Evolutionary conservation across 1,140 invertebrate genomes (phyloP).

Genomic region (Capitella teleta): DNA sequence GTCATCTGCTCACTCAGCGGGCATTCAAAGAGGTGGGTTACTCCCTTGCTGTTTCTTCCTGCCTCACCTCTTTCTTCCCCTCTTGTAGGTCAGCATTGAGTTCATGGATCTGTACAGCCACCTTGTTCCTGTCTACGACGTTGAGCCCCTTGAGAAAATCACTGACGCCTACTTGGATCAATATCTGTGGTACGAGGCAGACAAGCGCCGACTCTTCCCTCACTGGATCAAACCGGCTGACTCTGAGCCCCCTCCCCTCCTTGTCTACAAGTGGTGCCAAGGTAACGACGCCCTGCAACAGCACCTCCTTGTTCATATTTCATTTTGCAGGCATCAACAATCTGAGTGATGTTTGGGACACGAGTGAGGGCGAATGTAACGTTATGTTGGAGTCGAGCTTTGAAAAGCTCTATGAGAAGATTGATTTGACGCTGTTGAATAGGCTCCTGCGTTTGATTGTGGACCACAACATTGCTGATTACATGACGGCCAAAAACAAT

Average conservation of each 20-base stretch:
- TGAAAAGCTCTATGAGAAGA: conserved; percentile 99
- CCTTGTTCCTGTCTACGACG: conserved; percentile 96
- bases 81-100: conserved; percentile 78
- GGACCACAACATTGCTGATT: conserved; percentile 99
- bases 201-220: conserved; percentile 91
- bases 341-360: conserved; percentile 97
- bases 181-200: conserved; percentile 99
- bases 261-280: conserved; percentile 99
- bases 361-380: conserved; percentile 94
- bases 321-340: conserved; percentile 72
- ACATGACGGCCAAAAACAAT: conserved; percentile 99
- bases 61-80: not conserved
- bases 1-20: conserved; percentile 94
- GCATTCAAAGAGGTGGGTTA: conserved; percentile 84
- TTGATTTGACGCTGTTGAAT: conserved; percentile 95
- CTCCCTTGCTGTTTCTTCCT: not conserved
- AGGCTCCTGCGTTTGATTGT: conserved; percentile 89
- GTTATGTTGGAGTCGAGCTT: conserved; percentile 94
- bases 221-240: conserved; percentile 99
- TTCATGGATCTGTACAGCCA: conserved; percentile 99
- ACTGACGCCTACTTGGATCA: conserved; percentile 99
- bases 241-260: conserved; percentile 90
- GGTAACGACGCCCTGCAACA: no score
- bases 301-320: not conserved
- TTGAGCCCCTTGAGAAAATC: conserved; percentile 98